Evolutionary conservation across 2,888 invertebrate species (phyloP).

Genomic region (Congeria kusceri): DNA sequence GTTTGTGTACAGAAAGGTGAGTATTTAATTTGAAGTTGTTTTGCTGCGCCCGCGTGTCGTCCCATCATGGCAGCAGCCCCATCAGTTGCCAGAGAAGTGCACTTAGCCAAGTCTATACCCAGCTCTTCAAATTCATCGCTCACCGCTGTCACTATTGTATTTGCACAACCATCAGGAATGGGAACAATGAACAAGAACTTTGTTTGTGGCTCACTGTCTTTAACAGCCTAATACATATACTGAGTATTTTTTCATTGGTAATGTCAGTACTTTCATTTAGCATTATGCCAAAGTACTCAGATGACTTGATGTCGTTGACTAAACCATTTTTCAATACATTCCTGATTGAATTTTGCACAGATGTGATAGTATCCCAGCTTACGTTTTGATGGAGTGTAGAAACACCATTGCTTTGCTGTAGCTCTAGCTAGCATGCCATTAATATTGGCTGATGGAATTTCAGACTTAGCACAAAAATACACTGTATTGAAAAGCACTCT

Average conservation of each 20-base stretch:
- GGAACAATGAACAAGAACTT: conserved; percentile 32
- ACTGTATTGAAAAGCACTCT: background rate
- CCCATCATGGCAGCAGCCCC: conserved; percentile 41
- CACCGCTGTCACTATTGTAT: conserved; percentile 38
- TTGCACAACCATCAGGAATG: conserved; percentile 42
- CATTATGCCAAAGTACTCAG: conserved; percentile 36
- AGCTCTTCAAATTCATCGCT: too few relatives aligned
- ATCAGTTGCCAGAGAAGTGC: too few relatives aligned
- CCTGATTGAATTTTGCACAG: background rate
- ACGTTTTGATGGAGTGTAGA: background rate
- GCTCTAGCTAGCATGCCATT: background rate
- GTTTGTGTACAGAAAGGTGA: conserved; percentile 54
- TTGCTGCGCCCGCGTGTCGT: conserved; percentile 46
- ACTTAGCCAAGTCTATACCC: too few relatives aligned
- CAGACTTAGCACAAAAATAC: background rate
- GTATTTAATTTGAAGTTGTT: conserved; percentile 40
- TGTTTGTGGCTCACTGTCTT: conserved; percentile 30
- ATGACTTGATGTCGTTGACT: background rate
- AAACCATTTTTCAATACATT: background rate
- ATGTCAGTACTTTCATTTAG: conserved; percentile 59
- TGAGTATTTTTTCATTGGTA: conserved; percentile 36
- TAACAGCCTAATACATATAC: conserved; percentile 44
- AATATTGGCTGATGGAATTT: background rate
- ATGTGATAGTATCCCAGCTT: background rate
- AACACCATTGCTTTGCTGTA: background rate